phyloP scores from a whole-genome alignment of 2,797 vertebrate genomes.

The Cuculus canorus region DNA sequence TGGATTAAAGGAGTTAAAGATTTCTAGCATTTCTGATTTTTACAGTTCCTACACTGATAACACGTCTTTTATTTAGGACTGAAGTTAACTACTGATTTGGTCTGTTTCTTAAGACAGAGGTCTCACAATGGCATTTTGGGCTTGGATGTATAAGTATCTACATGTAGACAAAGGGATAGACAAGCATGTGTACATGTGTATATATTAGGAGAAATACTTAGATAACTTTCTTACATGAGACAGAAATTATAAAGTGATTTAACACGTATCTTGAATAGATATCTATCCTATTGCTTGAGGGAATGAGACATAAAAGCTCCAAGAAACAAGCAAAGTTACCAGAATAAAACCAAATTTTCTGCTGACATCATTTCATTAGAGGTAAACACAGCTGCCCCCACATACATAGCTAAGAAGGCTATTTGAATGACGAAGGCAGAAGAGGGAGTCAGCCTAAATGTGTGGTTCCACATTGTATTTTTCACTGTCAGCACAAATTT shows the following conservation, averaged over 20 bases:
- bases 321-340: constrained; percentile 27
- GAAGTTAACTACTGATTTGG: background rate
- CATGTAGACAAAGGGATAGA: background rate
- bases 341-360: constrained; percentile 23
- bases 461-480: constrained; percentile 37
- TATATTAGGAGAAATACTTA: background rate
- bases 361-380: constrained; percentile 44
- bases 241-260: constrained; percentile 5
- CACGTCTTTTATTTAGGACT: background rate
- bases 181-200: background rate
- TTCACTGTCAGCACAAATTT: constrained; percentile 59
- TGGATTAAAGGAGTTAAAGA: background rate
- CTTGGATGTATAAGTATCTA: background rate
- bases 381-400: constrained; percentile 52
- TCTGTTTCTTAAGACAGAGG: background rate
- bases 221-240: background rate
- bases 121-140: background rate
- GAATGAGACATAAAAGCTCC: constrained; percentile 40
- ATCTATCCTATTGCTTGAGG: constrained; percentile 12
- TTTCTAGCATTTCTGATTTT: background rate
- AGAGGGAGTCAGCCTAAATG: constrained; percentile 37
- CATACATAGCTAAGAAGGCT: constrained; percentile 43
- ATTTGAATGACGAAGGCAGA: background rate
- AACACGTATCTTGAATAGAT: background rate
- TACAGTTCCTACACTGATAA: background rate